Base-by-base conservation (phyloP, 1,140 invertebrate genomes). In the Drosophila erecta region DNA sequence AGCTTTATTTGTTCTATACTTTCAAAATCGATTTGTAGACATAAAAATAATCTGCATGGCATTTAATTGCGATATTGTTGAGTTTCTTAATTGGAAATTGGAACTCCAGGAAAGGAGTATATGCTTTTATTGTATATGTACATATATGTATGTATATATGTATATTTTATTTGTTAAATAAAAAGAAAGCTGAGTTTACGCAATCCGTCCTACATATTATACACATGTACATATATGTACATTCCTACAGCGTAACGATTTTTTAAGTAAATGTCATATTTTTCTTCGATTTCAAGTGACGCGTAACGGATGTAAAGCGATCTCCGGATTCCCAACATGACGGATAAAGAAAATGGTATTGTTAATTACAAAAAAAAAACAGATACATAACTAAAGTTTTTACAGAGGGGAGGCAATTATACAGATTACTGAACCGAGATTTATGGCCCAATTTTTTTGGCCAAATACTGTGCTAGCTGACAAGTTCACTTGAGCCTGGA, bases 271-370 rank as follows among this genome's bases (percentile, higher is more conserved):
- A 76, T 59, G 40, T 11, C 24, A 41, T 58, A 54, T 76, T 81
- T 79, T 38, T 76, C 66, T 85, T 80, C 64, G 71, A 56, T 85
- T 79, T 76, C 65, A 86, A 87, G 83, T 87, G 83, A 50, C 62
- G 70, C 71, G 47, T 44, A 71, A 83, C 83, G 83, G 75, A 87
- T 83, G 62, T 43, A 50, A 71, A 87, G 59, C 61, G 54, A 72
- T 51, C 54, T 43, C 37, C 33, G 35, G 30, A 33, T 33, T 22
- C 57, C 66, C 20, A 80, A 57, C 40, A 84, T 86, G 83, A 59
- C 83, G 83, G 83, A 86, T 51, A 67, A 65, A 37, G 79, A 76
- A 61, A 86, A 81, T 62, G 83, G 83, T 86, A 85, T 24, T 75
- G n/a, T 38, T 46, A 22, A 50, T 46, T 12, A 38, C n/a, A 33